Evolutionary conservation across 2,888 invertebrate species (phyloP), one percentile per base, ranked within the genome.

Genomic region (Hylaea fasciaria): DNA sequence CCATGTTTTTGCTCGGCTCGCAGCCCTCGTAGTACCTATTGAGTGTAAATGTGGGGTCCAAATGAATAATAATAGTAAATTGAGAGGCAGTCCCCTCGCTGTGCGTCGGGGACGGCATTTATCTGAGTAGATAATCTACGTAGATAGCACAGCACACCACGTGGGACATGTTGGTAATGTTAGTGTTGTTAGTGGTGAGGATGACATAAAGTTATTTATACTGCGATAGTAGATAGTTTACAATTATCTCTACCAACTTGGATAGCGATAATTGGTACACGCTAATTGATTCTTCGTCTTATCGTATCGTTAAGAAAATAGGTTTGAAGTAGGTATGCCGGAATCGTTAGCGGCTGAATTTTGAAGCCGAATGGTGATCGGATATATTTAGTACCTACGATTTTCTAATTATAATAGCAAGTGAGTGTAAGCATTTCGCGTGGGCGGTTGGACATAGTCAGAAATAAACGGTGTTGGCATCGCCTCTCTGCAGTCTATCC

Each of bases 341-440:
- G 52, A 61, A 57, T 62, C 61, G 37, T 64, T 56, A 57, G 63
- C 50, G 54, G 50, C 57, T 62, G 45, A 68, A 61, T 70, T 64
- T 69, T 54, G 69, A 69, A 64, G 72, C 62, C 72, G 75, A 76
- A 72, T 59, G 64, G 65, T 62, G 72, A 73, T 67, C 40, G 62
- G 81, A 80, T 86, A 89, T 81, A 80, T 84, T 81, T 81, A 82
- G 83, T 79, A 76, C 76, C 70, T 82, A 84, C 78, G 76, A 76
- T 87, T 85, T 88, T 89, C 90, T 91, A 91, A 91, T 90, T 89
- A 86, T 91, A 92, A 82, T 79, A 82, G 78, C 85, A 87, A 85
- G 87, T 87, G 88, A 86, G 90, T 91, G 86, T 88, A 89, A 90
- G 89, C 87, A 87, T 84, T 89, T 90, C 73, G 87, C 89, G 91